Evolutionary conservation across 2,113 vertebrate genomes (phyloP), one percentile per base, ranked within the genome.

Genomic region (Neopipo cinnamomea): DNA sequence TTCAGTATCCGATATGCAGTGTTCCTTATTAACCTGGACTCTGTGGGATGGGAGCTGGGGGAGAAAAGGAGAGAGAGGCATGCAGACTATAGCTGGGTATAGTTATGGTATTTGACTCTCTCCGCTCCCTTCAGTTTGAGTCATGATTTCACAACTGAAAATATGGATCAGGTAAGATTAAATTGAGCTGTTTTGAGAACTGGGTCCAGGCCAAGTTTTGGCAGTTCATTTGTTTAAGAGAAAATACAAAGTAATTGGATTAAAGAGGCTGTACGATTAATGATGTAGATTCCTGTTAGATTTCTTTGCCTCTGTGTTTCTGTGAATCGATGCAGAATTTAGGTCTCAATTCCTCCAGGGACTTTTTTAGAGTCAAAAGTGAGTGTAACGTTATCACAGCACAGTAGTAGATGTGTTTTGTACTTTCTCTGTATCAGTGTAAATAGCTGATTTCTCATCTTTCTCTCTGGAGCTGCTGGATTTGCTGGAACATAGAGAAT

Each of bases 231-330:
- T 95, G 73, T 96, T 92, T 82, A 72, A 85, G 79, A 81, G 66
- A 82, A 94, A 92, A 92, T 89, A 55, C 56, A n/a, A 78, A 89
- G 35, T 93, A 94, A 96, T 94, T 95, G 82, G 68, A 93, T 97
- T 93, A 84, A 85, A 77, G 55, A 72, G 30, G 8, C 59, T 78
- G 65, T 59, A 50, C 3, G 0, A 50, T 84, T 92, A 93, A 81
- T 89, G 68, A 42, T 78, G 47, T 71, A 44, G 76, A 68, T 74
- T 65, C 68, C n/a, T 80, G 76, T 85, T 92, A 61, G 55, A 72
- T 84, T 83, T 92, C n/a, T 86, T 83, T 88, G 53, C 46, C 63
- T 86, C 52, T 70, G 20, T 88, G 11, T 89, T 84, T 94, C 65
- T 84, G 50, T 86, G 73, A 92, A 91, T 67, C 68, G 22, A 24